Base-by-base conservation (phyloP, 2,888 invertebrate species). In the Aleiodes leptofemur region DNA sequence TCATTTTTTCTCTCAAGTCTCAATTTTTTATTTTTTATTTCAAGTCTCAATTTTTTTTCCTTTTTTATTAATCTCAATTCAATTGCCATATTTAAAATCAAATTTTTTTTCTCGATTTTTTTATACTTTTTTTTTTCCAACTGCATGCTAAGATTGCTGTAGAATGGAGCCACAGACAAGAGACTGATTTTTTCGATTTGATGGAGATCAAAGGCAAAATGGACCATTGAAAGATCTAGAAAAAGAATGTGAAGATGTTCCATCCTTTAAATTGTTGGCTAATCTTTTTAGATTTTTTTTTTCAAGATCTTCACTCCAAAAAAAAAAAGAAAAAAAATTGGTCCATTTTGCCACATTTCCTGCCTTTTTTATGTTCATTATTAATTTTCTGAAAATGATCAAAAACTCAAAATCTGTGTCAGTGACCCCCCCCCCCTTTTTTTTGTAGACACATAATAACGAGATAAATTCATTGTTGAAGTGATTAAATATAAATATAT, bases 401-500 rank as follows among this genome's bases (percentile, higher is more conserved):
- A 51, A n/a, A 51, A 51, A 50, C n/a, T 51, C 14, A 8, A 43
- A 43, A 43, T 43, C 38, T 64, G 38, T 43, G 64, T 64, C 64
- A 64, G 43, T 38, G 64, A 64, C n/a, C 48, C 31, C 64, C 34
- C 23, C 23, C 23, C 23, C 2, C 2, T 23, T 23, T 23, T 23
- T 23, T 23, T 64, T 34, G 34, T 14, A 64, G 31, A 43, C 43
- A 43, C 7, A 5, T 68, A 68, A 5, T 68, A 68, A 68, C 68
- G 31, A 66, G 48, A 68, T 29, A 14, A 71, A 59, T 57, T 51
- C 31, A 50, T 48, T 53, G 16, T 72, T 72, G 77, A 78, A 23
- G 73, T 72, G 74, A 74, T 29, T 69, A 61, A 76, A 71, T 76
- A 73, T 72, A 70, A 77, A 59, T 69, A 68, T 14, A 69, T 23